Percentiles rank a stretch among this genome's conserved stretches.
Conservation (phyloP, 2,888 invertebrate species). For the Dolichopus griseipennis region DNA sequence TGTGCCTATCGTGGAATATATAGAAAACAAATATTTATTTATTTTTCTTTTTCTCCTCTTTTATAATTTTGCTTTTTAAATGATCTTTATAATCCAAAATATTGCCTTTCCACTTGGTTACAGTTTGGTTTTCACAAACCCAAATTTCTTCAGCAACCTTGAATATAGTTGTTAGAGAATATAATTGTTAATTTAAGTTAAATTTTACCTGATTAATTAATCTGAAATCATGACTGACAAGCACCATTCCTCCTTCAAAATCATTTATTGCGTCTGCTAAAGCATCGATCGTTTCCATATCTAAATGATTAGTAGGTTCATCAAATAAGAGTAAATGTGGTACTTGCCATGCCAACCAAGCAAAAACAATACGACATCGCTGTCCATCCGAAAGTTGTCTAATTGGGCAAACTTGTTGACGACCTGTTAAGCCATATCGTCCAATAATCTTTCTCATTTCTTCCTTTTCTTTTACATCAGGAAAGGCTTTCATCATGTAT, state of each 20-base stretch:
- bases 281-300: conserved; percentile 98
- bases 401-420: conserved; percentile 71
- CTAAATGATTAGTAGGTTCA: conserved; percentile 88
- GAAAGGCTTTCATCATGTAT: conserved; percentile 96
- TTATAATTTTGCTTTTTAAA: conserved; percentile 76
- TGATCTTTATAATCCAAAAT: conserved; percentile 95
- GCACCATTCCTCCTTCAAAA: conserved; percentile 96
- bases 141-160: conserved; percentile 99
- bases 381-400: conserved; percentile 84
- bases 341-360: conserved; percentile 95
- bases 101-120: conserved; percentile 95
- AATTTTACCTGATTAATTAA: conserved; percentile 84
- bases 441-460: conserved; percentile 99
- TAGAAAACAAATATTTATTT: background rate
- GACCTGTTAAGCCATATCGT: conserved; percentile 91
- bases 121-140: conserved; percentile 93
- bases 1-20: too few relatives aligned
- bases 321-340: conserved; percentile 83
- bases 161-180: conserved; percentile 12
- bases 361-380: conserved; percentile 95
- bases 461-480: conserved; percentile 93
- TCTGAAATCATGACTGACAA: conserved; percentile 99
- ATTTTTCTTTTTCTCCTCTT: conserved; percentile 37
- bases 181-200: background rate
- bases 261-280: conserved; percentile 95